phyloP scores from a whole-genome alignment of 1,140 invertebrate genomes.

The Ceratina australensis region DNA sequence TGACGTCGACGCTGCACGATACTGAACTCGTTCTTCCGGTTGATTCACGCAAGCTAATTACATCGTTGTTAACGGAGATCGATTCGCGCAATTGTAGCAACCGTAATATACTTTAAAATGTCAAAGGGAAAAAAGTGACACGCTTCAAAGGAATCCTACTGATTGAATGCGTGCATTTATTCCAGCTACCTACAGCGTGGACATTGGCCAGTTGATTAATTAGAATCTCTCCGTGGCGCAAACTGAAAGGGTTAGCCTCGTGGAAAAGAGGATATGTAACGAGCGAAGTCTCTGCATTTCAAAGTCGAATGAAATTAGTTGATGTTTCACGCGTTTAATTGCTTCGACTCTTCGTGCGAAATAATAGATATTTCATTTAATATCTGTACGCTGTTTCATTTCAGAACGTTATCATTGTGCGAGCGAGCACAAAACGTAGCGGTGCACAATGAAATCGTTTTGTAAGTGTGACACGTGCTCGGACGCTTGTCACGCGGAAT shows the following conservation, averaged over 20 bases:
- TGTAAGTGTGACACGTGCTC: too few relatives aligned
- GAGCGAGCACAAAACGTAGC: too few relatives aligned
- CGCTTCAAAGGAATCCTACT: constrained; percentile 13
- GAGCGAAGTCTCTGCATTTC: constrained; percentile 5
- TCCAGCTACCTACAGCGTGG: constrained; percentile 7
- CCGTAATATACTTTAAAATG: constrained; percentile 10
- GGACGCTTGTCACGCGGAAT: too few relatives aligned
- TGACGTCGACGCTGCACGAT: too few relatives aligned
- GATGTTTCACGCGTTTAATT: not conserved
- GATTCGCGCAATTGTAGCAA: not conserved
- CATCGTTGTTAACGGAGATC: not conserved
- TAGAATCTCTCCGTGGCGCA: constrained; percentile 17
- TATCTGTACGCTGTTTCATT: too few relatives aligned
- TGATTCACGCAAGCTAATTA: not conserved
- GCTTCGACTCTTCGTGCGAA: too few relatives aligned
- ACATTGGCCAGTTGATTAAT: constrained; percentile 28
- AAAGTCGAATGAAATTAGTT: constrained; percentile 3
- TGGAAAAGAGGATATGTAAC: constrained; percentile 12
- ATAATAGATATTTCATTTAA: too few relatives aligned
- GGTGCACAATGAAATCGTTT: too few relatives aligned
- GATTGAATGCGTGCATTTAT: constrained; percentile 28
- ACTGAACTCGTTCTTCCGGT: too few relatives aligned
- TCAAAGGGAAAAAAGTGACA: constrained; percentile 17
- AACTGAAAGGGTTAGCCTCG: constrained; percentile 20
- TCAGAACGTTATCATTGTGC: too few relatives aligned